phyloP scores from a whole-genome alignment of 2,797 vertebrate species.

The Gallinago stenura region DNA sequence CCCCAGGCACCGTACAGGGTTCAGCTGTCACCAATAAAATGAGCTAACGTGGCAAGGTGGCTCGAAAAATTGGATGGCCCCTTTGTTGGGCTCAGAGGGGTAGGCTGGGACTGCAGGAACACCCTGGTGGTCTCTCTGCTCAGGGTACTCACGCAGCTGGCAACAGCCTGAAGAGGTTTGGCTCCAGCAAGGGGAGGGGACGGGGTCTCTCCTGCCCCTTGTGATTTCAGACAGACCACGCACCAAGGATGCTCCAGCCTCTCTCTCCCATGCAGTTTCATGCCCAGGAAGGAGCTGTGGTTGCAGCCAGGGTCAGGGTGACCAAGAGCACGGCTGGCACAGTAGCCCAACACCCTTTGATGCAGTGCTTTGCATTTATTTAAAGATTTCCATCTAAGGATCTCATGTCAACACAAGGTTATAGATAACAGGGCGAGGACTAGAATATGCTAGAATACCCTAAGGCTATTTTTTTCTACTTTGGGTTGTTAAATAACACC shows the following conservation, averaged over 20 bases:
- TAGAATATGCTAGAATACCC: constrained; percentile 26
- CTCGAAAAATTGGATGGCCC: rapidly evolving
- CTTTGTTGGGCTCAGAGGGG: rapidly evolving
- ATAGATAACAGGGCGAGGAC: constrained; percentile 40
- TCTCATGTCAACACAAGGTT: constrained; percentile 24
- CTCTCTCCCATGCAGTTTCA: background rate
- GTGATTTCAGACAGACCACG: background rate
- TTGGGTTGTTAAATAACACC: constrained; percentile 50
- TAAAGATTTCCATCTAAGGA: constrained; percentile 31
- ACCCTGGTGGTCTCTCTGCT: rapidly evolving
- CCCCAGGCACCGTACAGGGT: background rate
- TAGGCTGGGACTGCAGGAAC: background rate
- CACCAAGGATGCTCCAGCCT: background rate
- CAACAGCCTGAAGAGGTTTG: background rate
- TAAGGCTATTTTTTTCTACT: constrained; percentile 33
- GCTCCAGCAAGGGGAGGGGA: background rate
- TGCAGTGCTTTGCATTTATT: background rate
- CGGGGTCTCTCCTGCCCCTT: background rate
- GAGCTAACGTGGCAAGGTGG: background rate
- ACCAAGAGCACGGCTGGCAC: background rate
- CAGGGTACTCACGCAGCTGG: background rate
- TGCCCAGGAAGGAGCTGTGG: background rate
- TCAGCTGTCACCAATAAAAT: background rate
- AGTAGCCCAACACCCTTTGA: background rate
- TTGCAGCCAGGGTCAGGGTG: background rate